phyloP scores from a whole-genome alignment of 1,140 invertebrate species.

The Copidosoma floridanum region DNA sequence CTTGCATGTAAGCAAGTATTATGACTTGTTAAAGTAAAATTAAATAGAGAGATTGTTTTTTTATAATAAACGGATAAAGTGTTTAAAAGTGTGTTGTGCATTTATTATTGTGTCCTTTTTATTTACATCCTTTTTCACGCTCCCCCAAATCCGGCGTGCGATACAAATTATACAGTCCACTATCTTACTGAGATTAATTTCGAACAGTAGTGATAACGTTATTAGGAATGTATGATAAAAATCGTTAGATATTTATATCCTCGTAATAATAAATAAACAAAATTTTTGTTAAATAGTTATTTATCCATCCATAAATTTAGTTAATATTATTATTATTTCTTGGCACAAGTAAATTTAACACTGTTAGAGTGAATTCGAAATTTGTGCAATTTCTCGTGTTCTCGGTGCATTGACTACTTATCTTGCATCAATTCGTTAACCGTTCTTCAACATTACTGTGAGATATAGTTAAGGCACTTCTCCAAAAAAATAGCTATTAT shows the following conservation, averaged over 20 bases:
- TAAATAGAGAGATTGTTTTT: no score
- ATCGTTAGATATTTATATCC: background rate
- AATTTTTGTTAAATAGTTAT: background rate
- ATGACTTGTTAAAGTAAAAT: no score
- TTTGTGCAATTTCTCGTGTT: background rate
- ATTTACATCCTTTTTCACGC: no score
- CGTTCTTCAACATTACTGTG: slow-evolving; percentile 18
- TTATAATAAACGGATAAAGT: no score
- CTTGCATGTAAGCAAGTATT: no score
- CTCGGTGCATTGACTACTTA: slow-evolving; percentile 7
- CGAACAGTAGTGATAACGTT: background rate
- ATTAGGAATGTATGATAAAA: background rate
- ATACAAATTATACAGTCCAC: no score
- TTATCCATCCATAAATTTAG: background rate
- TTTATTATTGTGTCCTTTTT: no score
- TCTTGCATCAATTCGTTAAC: slow-evolving; percentile 7
- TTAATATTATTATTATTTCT: background rate
- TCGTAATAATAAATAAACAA: background rate
- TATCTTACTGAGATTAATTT: no score
- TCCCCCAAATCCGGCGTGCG: no score
- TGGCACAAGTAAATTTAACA: slow-evolving; percentile 27
- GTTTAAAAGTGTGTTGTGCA: no score
- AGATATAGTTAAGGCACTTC: slow-evolving; percentile 20
- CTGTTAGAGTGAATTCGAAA: background rate
- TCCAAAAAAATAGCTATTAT: no score